Evolutionary conservation across 1,140 invertebrate species (phyloP).

Genomic region (Pseudobourletiella spinata): DNA sequence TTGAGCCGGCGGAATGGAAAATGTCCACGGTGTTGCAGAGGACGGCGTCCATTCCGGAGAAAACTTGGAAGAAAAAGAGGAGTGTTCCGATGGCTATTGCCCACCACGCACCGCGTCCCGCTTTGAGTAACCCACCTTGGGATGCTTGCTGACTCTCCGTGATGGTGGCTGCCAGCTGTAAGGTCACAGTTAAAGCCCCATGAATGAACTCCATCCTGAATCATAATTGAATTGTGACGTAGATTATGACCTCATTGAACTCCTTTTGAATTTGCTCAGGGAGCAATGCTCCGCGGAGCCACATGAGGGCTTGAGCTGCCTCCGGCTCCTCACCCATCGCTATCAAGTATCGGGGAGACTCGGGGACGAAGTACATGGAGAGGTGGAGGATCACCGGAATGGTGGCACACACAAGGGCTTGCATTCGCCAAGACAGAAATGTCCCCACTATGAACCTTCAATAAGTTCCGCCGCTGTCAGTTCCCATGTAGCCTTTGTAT

Average conservation of each 20-base stretch:
- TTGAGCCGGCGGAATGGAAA: conserved; percentile 39
- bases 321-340: conserved; percentile 49
- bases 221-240: background rate
- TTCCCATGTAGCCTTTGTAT: background rate
- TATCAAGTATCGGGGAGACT: conserved; percentile 57
- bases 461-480: background rate
- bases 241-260: background rate
- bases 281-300: conserved; percentile 48
- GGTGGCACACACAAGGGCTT: conserved; percentile 38
- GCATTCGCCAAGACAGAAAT: conserved; percentile 8
- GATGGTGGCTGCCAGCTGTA: background rate
- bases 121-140: background rate
- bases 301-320: conserved; percentile 46
- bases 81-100: conserved; percentile 25
- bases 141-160: background rate
- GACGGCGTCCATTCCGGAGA: conserved; percentile 39
- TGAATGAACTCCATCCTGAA: background rate
- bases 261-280: background rate
- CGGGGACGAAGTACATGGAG: conserved; percentile 64
- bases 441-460: background rate
- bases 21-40: conserved; percentile 44
- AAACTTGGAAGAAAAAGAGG: conserved; percentile 43
- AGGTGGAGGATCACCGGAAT: conserved; percentile 52
- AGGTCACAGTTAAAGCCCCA: background rate
- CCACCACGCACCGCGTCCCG: background rate